Evolutionary conservation across 2,113 vertebrate genomes (phyloP), one percentile per base, ranked within the genome.

Genomic region (Xenopus tropicalis): DNA sequence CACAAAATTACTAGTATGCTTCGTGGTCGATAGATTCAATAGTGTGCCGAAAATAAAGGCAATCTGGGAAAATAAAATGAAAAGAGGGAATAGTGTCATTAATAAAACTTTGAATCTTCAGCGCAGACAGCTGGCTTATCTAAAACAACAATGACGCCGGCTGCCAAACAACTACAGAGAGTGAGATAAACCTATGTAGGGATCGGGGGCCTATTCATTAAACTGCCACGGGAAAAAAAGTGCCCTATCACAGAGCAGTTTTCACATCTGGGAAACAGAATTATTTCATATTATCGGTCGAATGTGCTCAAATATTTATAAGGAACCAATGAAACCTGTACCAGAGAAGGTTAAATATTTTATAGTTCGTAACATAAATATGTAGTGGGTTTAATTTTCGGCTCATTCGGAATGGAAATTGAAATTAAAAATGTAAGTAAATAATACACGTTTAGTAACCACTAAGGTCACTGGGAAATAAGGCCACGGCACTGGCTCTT

Each of bases 21-120:
- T 61, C 44, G 24, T 74, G 72, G 72, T 74, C 64, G 64, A 74
- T 74, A 67, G 72, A 74, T 68, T 74, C 72, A 68, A 68, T 74
- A 66, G 72, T 37, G 56, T 61, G 54, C 72, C 44, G 57, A 74
- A 67, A 74, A 74, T 68, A 74, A 74, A 68, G 56, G 65, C 72
- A 74, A 68, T 74, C 72, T 74, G 72, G 25, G 72, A 61, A 67
- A 68, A 74, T 74, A 61, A 74, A 74, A 68, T 74, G 57, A 74
- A 74, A 74, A 52, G 65, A 46, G 56, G 52, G 65, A 74, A 68
- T 51, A 46, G 72, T 51, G 65, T 59, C 72, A 75, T 69, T 75
- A 75, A 75, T 75, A 75, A 68, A 75, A 75, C 23, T 75, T 75
- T 54, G 65, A 75, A 75, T 75, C 66, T 75, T 75, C 72, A 42